Conservation (phyloP, 92 coral and sea anemone species). For the Porites divaricata region DNA sequence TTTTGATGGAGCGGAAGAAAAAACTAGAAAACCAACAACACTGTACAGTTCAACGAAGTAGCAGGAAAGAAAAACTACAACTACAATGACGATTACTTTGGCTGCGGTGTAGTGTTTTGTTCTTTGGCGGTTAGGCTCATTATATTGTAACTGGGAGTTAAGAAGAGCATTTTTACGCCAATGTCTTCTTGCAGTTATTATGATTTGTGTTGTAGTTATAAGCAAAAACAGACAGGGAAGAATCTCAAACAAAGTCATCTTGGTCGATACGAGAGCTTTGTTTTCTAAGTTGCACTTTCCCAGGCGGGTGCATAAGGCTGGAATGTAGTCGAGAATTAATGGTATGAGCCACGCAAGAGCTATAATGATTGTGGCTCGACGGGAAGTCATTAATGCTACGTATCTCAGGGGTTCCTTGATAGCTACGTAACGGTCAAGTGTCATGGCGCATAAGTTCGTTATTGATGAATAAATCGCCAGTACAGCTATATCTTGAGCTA, state of each 20-base stretch:
- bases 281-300: slow-evolving; percentile 19
- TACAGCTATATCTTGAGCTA: background rate
- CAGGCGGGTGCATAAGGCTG: background rate
- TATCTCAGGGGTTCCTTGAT: slow-evolving; percentile 26
- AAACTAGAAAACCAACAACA: background rate
- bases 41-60: slow-evolving; percentile 33
- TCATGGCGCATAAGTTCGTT: slow-evolving; percentile 23
- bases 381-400: background rate
- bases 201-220: background rate
- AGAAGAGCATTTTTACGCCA: slow-evolving; percentile 12
- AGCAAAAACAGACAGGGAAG: slow-evolving; percentile 15
- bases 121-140: slow-evolving; percentile 4
- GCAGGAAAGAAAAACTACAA: slow-evolving; percentile 11
- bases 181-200: slow-evolving; percentile 25
- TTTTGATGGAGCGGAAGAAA: background rate
- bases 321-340: background rate
- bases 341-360: slow-evolving; percentile 15
- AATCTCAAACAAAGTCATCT: slow-evolving; percentile 18
- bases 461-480: slow-evolving; percentile 14
- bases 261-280: background rate
- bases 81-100: background rate
- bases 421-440: slow-evolving; percentile 17
- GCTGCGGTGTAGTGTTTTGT: background rate
- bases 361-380: background rate
- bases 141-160: slow-evolving; percentile 4